Conservation (phyloP, 2,888 invertebrate species). For the Phortica magna region DNA sequence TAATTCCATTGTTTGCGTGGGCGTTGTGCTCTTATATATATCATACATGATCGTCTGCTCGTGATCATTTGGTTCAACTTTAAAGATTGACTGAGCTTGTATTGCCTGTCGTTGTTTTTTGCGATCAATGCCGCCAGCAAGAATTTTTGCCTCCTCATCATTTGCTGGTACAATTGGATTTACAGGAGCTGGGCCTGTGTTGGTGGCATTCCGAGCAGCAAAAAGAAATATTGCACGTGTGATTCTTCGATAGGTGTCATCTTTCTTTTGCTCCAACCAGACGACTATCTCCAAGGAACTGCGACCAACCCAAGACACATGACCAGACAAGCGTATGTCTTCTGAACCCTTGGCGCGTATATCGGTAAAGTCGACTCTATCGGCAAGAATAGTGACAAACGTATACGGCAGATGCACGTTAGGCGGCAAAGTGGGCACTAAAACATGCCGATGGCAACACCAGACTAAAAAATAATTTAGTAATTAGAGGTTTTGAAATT, state of each 20-base stretch:
- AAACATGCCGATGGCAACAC: slow-evolving; percentile 84
- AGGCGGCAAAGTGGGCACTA: slow-evolving; percentile 81
- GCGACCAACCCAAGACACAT: slow-evolving; percentile 86
- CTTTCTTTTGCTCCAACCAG: slow-evolving; percentile 82
- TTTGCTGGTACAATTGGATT: slow-evolving; percentile 81
- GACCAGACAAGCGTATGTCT: slow-evolving; percentile 85
- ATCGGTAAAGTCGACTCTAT: slow-evolving; percentile 82
- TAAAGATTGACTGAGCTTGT: slow-evolving; percentile 81
- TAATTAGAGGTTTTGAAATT: not conserved
- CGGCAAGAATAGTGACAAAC: slow-evolving; percentile 87
- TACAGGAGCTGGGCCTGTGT: slow-evolving; percentile 80
- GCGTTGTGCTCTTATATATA: slow-evolving; percentile 82
- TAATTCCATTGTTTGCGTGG: slow-evolving; percentile 79
- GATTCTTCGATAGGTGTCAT: slow-evolving; percentile 80
- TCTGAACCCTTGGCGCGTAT: slow-evolving; percentile 78
- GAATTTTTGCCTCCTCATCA: slow-evolving; percentile 81
- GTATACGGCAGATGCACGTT: slow-evolving; percentile 81
- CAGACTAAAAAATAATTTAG: slow-evolving; percentile 79
- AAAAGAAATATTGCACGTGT: slow-evolving; percentile 85
- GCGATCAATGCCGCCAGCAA: slow-evolving; percentile 81
- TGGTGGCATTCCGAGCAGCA: slow-evolving; percentile 84
- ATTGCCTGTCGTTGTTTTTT: slow-evolving; percentile 79
- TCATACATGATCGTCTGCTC: slow-evolving; percentile 85
- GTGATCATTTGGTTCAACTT: slow-evolving; percentile 82
- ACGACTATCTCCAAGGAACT: slow-evolving; percentile 86